Conservation (phyloP, 2,888 invertebrate species). For the Acronicta aceris region DNA sequence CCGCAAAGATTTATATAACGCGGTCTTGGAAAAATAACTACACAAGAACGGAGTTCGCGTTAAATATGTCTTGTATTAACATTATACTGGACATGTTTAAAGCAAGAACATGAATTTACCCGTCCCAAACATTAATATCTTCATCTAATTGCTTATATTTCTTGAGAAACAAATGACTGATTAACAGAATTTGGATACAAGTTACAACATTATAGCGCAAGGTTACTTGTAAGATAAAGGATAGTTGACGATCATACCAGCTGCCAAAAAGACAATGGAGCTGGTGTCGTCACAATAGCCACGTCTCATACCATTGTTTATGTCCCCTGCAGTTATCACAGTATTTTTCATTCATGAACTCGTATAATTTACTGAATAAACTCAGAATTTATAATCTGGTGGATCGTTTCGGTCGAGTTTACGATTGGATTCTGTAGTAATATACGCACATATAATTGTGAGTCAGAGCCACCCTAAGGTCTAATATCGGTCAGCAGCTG, state of each 20-base stretch:
- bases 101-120: slow-evolving; percentile 4
- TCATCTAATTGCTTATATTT: slow-evolving; percentile 32
- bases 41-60: background rate
- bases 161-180: slow-evolving; percentile 24
- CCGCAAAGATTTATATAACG: slow-evolving; percentile 8
- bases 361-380: slow-evolving; percentile 59
- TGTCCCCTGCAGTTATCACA: slow-evolving; percentile 61
- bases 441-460: slow-evolving; percentile 39
- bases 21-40: slow-evolving; percentile 1
- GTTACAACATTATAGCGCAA: slow-evolving; percentile 36
- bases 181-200: slow-evolving; percentile 27
- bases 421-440: slow-evolving; percentile 49
- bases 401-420: slow-evolving; percentile 47
- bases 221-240: slow-evolving; percentile 56
- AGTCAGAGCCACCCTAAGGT: slow-evolving; percentile 68
- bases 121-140: background rate
- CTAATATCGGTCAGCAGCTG: slow-evolving; percentile 70
- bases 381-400: slow-evolving; percentile 57
- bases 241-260: slow-evolving; percentile 57
- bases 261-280: slow-evolving; percentile 74
- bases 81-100: background rate
- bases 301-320: slow-evolving; percentile 61
- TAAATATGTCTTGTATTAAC: background rate
- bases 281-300: slow-evolving; percentile 51
- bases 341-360: slow-evolving; percentile 71